A percentile compares a stretch with the other conserved stretches of the same genome.
phyloP scores from a whole-genome alignment of 2,797 vertebrate species.

The Acrocephalus scirpaceus region DNA sequence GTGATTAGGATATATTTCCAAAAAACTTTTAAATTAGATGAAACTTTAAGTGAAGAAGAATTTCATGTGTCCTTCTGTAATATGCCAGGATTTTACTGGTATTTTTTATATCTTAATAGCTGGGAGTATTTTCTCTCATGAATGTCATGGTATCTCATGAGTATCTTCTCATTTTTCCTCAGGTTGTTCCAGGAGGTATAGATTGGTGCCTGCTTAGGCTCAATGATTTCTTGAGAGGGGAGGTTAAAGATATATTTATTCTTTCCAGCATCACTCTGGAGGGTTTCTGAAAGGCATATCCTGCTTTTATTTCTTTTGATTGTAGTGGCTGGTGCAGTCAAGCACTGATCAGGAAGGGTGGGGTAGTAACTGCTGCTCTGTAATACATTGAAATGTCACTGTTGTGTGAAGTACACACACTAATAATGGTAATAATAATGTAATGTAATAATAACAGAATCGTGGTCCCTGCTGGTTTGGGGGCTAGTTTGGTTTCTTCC shows the following conservation, averaged over 20 bases:
- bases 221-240: not conserved
- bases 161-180: not conserved
- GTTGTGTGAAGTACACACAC: not conserved
- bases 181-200: not conserved
- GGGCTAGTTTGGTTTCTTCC: not conserved
- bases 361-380: not conserved
- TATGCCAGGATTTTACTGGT: not conserved
- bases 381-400: not conserved
- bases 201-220: not conserved
- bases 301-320: not conserved
- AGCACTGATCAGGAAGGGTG: not conserved
- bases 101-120: not conserved
- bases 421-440: not conserved
- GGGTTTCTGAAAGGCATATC: not conserved
- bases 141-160: not conserved
- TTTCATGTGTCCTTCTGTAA: not conserved
- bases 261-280: not conserved
- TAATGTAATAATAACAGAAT: not conserved
- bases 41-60: not conserved
- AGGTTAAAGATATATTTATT: not conserved
- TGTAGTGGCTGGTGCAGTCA: not conserved
- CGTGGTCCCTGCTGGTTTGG: not conserved
- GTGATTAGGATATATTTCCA: not conserved
- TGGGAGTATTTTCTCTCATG: not conserved
- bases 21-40: not conserved